These are phyloP conservation scores for Ennomos fuscantarius DNA, from an alignment of 2,888 invertebrate genomes.

Conservation along the genomic window DNA sequence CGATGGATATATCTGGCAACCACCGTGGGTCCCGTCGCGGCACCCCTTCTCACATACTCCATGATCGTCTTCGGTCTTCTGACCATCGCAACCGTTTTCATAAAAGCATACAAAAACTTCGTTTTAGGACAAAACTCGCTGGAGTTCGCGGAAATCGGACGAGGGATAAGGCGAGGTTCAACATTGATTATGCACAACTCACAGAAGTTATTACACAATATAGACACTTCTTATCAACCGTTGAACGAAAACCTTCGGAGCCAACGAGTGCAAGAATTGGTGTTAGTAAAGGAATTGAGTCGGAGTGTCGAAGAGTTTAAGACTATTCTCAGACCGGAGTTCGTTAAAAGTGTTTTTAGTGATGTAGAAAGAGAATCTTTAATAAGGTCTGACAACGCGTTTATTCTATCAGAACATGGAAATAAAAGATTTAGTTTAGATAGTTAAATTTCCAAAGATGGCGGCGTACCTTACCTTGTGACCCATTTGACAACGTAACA, in stretches of 20 bases:
- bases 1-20: slow-evolving; percentile 93
- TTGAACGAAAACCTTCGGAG: slow-evolving; percentile 37
- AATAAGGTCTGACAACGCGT: slow-evolving; percentile 70
- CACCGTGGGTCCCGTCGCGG: slow-evolving; percentile 89
- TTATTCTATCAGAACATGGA: slow-evolving; percentile 69
- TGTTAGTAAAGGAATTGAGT: slow-evolving; percentile 55
- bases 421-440: slow-evolving; percentile 55
- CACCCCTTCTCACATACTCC: slow-evolving; percentile 89
- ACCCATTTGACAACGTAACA: no score
- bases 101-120: slow-evolving; percentile 90
- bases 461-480: no score
- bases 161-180: slow-evolving; percentile 89
- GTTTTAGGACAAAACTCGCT: slow-evolving; percentile 88
- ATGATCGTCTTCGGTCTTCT: slow-evolving; percentile 89
- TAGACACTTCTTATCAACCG: slow-evolving; percentile 80
- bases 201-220: slow-evolving; percentile 83
- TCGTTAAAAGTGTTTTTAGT: slow-evolving; percentile 63
- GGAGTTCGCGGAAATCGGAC: slow-evolving; percentile 91
- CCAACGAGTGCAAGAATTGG: slow-evolving; percentile 56
- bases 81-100: slow-evolving; percentile 87
- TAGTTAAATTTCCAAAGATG: slow-evolving; percentile 32
- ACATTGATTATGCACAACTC: slow-evolving; percentile 83
- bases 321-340: slow-evolving; percentile 57
- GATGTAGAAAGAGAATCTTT: slow-evolving; percentile 69
- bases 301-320: slow-evolving; percentile 66